Evolutionary conservation across 2,113 vertebrate species (phyloP).

Genomic region (Ariopsis seemanni): DNA sequence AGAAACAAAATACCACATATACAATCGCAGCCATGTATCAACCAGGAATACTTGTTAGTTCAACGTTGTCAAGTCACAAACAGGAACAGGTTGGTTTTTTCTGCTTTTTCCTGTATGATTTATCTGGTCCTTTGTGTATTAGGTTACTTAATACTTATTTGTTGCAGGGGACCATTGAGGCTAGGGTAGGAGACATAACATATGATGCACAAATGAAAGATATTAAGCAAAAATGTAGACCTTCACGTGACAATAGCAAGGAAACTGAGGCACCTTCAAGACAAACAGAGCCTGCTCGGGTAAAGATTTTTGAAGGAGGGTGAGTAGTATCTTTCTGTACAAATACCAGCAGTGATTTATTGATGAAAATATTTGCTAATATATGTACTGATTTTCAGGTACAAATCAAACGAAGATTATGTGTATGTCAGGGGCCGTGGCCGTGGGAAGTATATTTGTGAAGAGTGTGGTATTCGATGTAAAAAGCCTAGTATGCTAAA

Average conservation of each 20-base stretch:
- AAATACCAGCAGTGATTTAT: neutral
- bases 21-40: slow-evolving; percentile 90
- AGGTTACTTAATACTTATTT: slow-evolving; percentile 46
- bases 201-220: slow-evolving; percentile 89
- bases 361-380: slow-evolving; percentile 13
- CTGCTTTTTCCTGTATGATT: neutral
- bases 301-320: slow-evolving; percentile 99
- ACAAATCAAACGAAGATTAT: slow-evolving; percentile 98
- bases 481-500: slow-evolving; percentile 99
- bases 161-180: slow-evolving; percentile 91
- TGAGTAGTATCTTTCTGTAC: slow-evolving; percentile 68
- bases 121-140: neutral
- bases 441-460: slow-evolving; percentile 97
- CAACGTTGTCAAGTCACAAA: slow-evolving; percentile 86
- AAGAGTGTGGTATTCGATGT: slow-evolving; percentile 98
- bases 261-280: slow-evolving; percentile 83
- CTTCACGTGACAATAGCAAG: slow-evolving; percentile 89
- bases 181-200: slow-evolving; percentile 84
- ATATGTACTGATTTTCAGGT: slow-evolving; percentile 71
- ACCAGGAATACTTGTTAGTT: slow-evolving; percentile 88
- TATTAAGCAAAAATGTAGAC: slow-evolving; percentile 84
- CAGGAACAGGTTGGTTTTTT: slow-evolving; percentile 81
- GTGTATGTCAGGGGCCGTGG: slow-evolving; percentile 97
- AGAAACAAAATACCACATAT: slow-evolving; percentile 82
- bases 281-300: slow-evolving; percentile 87